Evolutionary conservation across 2,113 vertebrate species (phyloP).

Genomic region (Crotalus horridus): DNA sequence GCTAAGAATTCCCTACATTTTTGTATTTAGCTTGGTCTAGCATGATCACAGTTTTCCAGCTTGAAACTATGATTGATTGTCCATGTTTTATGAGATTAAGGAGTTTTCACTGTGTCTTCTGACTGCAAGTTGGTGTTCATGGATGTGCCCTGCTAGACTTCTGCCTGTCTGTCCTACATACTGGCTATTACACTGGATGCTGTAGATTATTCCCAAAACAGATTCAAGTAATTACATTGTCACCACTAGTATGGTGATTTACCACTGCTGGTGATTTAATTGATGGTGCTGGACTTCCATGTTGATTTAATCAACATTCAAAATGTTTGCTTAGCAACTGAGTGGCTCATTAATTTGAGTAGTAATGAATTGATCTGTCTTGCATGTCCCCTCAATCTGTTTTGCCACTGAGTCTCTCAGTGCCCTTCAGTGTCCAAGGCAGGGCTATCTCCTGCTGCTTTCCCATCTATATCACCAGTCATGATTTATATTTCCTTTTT

Average conservation of each 20-base stretch:
- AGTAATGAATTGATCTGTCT: conserved; percentile 48
- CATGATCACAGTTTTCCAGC: not conserved
- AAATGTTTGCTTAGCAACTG: conserved; percentile 51
- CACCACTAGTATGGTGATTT: conserved; percentile 2
- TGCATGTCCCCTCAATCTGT: conserved; percentile 27
- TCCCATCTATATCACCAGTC: not conserved
- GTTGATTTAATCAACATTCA: conserved; percentile 42
- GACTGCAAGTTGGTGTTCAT: not conserved
- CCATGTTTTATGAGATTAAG: not conserved
- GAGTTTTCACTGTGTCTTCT: not conserved
- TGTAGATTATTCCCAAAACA: not conserved
- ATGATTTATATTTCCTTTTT: not conserved
- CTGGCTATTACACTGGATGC: not conserved
- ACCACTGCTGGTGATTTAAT: not conserved
- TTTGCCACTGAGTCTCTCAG: conserved; percentile 18
- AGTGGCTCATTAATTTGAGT: conserved; percentile 56
- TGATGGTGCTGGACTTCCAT: not conserved
- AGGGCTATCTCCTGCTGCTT: not conserved
- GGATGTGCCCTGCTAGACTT: not conserved
- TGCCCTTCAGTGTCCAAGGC: conserved; percentile 1
- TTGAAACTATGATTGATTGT: not conserved
- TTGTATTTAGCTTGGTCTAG: not conserved
- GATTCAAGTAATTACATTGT: not conserved
- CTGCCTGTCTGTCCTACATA: not conserved
- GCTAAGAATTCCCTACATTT: not conserved